Evolutionary conservation across 92 coral and sea anemone species (phyloP), one percentile per base, ranked within the genome.

Genomic region (Parazoanthus swiftii): DNA sequence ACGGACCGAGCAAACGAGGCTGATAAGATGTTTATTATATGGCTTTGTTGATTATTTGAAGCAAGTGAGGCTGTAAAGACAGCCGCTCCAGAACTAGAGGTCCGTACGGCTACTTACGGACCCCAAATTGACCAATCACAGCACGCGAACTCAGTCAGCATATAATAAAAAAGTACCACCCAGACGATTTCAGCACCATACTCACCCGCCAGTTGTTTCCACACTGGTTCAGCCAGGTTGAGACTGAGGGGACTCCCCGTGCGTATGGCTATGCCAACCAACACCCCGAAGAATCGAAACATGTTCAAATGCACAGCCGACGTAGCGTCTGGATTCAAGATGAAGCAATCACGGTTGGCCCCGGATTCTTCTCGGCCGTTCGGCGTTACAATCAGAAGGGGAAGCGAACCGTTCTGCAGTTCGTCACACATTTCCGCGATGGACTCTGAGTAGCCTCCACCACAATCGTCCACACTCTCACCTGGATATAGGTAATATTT

Each of bases 381-480:
- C 2, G 99, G 99, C 67, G 99, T 97, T 15, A 95, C 99, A 50
- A 97, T 92, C 63, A 97, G 88, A 37, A 97, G 89, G 37, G 99
- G 99, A 21, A 95, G 94, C 74, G 99, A 97, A 68, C 99, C 99
- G 83, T 97, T 97, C 84, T 96, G 98, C 4, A 97, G 95, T 91
- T 97, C 99, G 81, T 97, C 99, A 81, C 99, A 97, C 93, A 97
- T 97, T 85, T 97, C 99, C 10, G 99, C 99, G 78, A 97, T 97
- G 58, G 99, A 97, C 86, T 97, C 99, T 0, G 99, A 97, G 92
- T 97, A 97, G 2, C 99, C 99, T 3, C 99, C 99, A 39, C 99
- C 99, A 35, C 99, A 97, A 72, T 97, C 99, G 75, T 97, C 99
- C 71, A 97, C 99, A 86, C 99, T 97, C 71, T 97, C 99, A 37